A percentile compares a stretch with the other conserved stretches of the same genome.
These are phyloP conservation scores for Centrocercus urophasianus DNA, from an alignment of 2,113 vertebrate species.

Conservation along the genomic window DNA sequence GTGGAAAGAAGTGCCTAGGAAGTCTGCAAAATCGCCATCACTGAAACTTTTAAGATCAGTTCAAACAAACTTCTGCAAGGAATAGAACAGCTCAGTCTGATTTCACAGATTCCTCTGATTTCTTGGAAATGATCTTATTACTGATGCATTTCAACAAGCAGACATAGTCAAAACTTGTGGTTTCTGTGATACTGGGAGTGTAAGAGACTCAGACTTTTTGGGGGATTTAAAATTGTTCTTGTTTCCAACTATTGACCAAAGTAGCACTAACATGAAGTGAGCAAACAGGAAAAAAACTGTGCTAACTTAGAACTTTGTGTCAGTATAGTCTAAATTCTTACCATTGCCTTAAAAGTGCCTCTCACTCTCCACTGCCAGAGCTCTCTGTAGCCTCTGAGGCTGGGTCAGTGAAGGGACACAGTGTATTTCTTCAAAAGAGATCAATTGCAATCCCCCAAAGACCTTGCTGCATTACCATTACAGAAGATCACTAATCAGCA, in stretches of 20 bases:
- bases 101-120: background rate
- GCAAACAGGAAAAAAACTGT: background rate
- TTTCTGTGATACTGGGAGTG: background rate
- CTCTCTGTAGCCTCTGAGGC: background rate
- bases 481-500: constrained; percentile 44
- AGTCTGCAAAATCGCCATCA: background rate
- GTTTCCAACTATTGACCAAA: background rate
- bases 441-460: constrained; percentile 34
- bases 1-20: background rate
- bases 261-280: background rate
- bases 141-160: background rate
- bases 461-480: constrained; percentile 36
- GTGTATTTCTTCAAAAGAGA: constrained; percentile 34
- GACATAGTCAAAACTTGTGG: background rate
- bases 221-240: background rate
- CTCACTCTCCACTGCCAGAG: background rate
- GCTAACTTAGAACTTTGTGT: background rate
- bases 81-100: background rate
- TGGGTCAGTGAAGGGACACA: constrained; percentile 35
- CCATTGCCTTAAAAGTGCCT: background rate
- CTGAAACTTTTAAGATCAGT: background rate
- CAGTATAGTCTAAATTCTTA: background rate
- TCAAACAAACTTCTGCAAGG: background rate
- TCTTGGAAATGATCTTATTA: background rate
- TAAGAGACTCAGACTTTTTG: background rate